These are phyloP conservation scores for Ictalurus furcatus DNA, from an alignment of 2,113 vertebrate species.

Conservation along the genomic window DNA sequence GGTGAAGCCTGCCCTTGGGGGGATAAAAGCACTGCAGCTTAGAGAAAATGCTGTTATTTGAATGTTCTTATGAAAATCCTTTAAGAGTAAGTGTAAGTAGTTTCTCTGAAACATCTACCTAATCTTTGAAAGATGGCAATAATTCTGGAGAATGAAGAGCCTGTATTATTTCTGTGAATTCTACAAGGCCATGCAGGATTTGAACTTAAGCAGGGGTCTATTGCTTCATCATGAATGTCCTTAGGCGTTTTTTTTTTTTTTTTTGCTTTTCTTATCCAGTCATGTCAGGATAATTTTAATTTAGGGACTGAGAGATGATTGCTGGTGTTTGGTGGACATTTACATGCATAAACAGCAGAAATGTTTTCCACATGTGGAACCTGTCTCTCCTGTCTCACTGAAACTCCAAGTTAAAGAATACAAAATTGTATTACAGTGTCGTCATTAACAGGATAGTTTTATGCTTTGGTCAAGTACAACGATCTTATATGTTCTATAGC, in stretches of 20 bases:
- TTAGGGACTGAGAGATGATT: background rate
- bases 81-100: background rate
- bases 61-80: background rate
- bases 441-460: background rate
- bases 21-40: background rate
- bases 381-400: conserved; percentile 15
- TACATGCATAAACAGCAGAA: conserved; percentile 43
- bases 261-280: background rate
- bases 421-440: background rate
- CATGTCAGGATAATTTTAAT: background rate
- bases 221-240: conserved; percentile 16
- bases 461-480: background rate
- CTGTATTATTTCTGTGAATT: background rate
- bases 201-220: background rate
- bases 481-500: background rate
- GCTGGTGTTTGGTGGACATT: conserved; percentile 36
- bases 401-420: background rate
- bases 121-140: background rate
- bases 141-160: background rate
- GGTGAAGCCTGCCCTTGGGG: no score
- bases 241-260: background rate
- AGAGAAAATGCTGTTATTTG: background rate
- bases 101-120: background rate
- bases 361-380: conserved; percentile 50
- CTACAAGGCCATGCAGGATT: background rate